Evolutionary conservation across 92 coral and sea anemone species (phyloP), one percentile per base, ranked within the genome.

Genomic region (Epizoanthus scotinus): DNA sequence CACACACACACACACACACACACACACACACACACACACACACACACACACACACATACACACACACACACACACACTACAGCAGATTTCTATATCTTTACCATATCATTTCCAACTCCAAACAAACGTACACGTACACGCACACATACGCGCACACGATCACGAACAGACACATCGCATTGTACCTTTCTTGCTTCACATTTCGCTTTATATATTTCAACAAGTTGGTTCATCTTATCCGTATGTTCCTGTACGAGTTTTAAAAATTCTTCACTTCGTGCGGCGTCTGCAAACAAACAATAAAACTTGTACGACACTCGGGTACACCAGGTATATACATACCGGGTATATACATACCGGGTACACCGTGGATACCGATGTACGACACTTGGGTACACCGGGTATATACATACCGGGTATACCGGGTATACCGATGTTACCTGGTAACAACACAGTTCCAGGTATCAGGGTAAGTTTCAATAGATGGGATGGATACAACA

Each of bases 251-350:
- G 71, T 25, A 75, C 56, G 3, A 84, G 79, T 25, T 78, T 70
- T 15, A 81, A 62, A 83, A 90, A 85, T 38, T 91, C 94, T 54
- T 84, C 89, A n/a, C 91, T 84, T 24, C 88, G 86, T 17, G 78
- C 61, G 25, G 89, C 71, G 36, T 83, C 94, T 91, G 49, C 36
- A 78, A 57, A 38, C 24, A 54, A 63, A 28, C 22, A 22, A 50
- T 18, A 14, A 12, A 17, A 17, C 44, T 71, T 36, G 14, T 4
- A 19, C 18, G 14, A 18, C 4, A 8, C 28, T 36, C 2, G n/a
- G 19, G 18, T 13, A n/a, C 7, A 24, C 8, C 3, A 3, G 40
- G 17, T 19, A n/a, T n/a, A n/a, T n/a, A n/a, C n/a, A n/a, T n/a
- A n/a, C n/a, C n/a, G n/a, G n/a, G n/a, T n/a, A n/a, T n/a, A n/a